phyloP scores from a whole-genome alignment of 2,113 vertebrate species.

The Sphaerodactylus townsendi region DNA sequence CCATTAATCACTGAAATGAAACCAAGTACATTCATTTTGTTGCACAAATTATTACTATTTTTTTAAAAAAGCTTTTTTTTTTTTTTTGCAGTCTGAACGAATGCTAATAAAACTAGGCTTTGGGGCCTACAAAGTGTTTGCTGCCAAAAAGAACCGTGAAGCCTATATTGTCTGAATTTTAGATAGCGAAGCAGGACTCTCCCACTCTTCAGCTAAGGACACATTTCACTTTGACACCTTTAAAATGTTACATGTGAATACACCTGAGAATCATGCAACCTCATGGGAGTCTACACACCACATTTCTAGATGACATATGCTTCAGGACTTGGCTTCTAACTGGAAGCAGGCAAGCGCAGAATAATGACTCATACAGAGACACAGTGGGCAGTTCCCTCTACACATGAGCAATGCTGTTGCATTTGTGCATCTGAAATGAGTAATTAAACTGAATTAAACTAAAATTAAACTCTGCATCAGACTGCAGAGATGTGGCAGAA shows the following conservation, averaged over 20 bases:
- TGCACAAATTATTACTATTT: not conserved
- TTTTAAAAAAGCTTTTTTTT: not conserved
- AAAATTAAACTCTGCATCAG: too few species aligned
- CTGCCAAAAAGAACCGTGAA: not conserved
- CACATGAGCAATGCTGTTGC: not conserved
- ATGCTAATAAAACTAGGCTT: not conserved
- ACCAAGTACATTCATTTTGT: not conserved
- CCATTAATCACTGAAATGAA: conserved; percentile 23
- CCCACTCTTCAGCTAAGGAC: too few species aligned
- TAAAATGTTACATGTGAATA: not conserved
- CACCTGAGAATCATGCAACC: not conserved
- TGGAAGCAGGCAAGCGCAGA: not conserved
- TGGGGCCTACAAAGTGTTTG: too few species aligned
- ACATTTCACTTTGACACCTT: too few species aligned
- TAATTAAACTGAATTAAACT: too few species aligned
- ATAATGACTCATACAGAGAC: not conserved
- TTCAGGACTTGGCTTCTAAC: not conserved
- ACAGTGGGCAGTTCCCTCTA: not conserved
- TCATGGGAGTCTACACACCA: not conserved
- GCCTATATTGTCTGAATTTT: not conserved
- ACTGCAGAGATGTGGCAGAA: not conserved
- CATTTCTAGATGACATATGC: not conserved
- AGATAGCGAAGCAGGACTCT: not conserved
- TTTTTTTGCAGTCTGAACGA: not conserved
- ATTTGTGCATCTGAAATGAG: too few species aligned